These are phyloP conservation scores for Pardosa pseudoannulata DNA, from an alignment of 2,888 invertebrate genomes.

Conservation along the genomic window DNA sequence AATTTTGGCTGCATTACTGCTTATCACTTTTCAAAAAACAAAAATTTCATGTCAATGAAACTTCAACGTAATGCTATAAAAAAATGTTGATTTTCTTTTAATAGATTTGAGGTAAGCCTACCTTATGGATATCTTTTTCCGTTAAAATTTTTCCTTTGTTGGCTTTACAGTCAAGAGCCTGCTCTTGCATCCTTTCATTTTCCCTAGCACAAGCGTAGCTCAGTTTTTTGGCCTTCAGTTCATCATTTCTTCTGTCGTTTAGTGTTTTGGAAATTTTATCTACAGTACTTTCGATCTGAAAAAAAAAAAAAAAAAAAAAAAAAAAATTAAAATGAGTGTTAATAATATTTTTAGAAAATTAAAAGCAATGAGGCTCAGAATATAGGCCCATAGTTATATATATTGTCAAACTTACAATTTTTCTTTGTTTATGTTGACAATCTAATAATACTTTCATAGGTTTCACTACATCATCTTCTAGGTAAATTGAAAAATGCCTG, in stretches of 20 bases:
- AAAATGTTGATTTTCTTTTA: no score
- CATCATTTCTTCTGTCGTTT: conserved; percentile 89
- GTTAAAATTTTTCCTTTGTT: conserved; percentile 78
- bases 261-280: conserved; percentile 90
- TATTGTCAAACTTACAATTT: conserved; percentile 79
- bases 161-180: conserved; percentile 79
- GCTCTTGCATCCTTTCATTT: conserved; percentile 92
- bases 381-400: not conserved
- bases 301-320: not conserved
- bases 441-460: conserved; percentile 84
- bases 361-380: not conserved
- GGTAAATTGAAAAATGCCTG: conserved; percentile 86
- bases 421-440: conserved; percentile 81
- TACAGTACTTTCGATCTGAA: conserved; percentile 82
- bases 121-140: conserved; percentile 82
- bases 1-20: no score
- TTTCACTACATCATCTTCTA: conserved; percentile 92
- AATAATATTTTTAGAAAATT: not conserved
- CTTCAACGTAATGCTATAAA: no score
- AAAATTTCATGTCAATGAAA: no score
- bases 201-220: conserved; percentile 92
- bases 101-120: no score
- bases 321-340: not conserved
- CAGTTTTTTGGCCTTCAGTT: conserved; percentile 92
- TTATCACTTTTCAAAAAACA: no score